Percentiles rank a stretch among this genome's conserved stretches.
Evolutionary conservation across 2,888 invertebrate species (phyloP).

Genomic region (Crocallis elinguaria): DNA sequence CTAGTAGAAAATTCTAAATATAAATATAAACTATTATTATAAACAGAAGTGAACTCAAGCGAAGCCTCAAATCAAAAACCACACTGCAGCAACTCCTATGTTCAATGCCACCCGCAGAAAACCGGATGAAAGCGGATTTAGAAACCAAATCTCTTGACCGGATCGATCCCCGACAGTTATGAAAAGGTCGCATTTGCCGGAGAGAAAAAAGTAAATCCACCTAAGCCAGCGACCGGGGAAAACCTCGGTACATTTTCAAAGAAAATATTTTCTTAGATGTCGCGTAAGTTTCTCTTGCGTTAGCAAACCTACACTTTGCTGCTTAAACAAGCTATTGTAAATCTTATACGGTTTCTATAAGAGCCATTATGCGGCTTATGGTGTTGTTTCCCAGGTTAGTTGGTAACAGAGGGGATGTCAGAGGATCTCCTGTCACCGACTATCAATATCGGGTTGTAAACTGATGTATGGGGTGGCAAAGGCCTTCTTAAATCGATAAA

Average conservation of each 20-base stretch:
- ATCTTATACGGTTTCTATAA: conserved; percentile 41
- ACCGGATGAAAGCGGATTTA: conserved; percentile 64
- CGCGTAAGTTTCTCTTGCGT: conserved; percentile 60
- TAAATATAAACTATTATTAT: too few relatives aligned
- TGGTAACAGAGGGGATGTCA: conserved; percentile 61
- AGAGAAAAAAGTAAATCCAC: conserved; percentile 65
- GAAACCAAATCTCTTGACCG: conserved; percentile 65
- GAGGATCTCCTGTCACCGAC: conserved; percentile 71
- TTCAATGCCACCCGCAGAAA: conserved; percentile 31
- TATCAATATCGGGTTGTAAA: conserved; percentile 79
- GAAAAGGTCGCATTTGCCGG: conserved; percentile 69
- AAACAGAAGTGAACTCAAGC: too few relatives aligned
- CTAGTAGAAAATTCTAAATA: too few relatives aligned
- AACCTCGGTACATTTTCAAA: conserved; percentile 72
- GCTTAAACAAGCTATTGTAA: conserved; percentile 4
- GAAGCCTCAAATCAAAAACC: not conserved
- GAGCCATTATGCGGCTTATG: conserved; percentile 33
- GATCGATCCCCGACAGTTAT: conserved; percentile 76
- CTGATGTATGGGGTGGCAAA: conserved; percentile 79
- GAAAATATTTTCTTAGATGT: conserved; percentile 74
- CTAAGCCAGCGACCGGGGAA: conserved; percentile 63
- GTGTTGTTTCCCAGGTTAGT: conserved; percentile 25
- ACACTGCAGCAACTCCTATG: not conserved
- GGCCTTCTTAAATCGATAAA: conserved; percentile 78
- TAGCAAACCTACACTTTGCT: conserved; percentile 43